Base-by-base conservation (phyloP, 1,140 invertebrate species). In the Camponotus floridanus region DNA sequence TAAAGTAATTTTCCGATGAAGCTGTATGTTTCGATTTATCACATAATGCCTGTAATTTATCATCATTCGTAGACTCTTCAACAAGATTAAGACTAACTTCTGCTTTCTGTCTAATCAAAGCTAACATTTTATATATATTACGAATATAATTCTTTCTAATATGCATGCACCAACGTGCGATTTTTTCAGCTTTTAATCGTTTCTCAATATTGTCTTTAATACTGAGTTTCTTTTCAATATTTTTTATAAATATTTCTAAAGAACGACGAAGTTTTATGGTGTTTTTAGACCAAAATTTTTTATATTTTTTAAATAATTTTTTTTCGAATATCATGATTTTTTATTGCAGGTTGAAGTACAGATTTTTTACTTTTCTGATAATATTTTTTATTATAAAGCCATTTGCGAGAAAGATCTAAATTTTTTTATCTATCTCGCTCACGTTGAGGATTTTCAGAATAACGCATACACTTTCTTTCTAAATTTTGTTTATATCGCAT, bases 381-480 rank as follows among this genome's bases (percentile, higher is more conserved):
- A 65, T 65, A 65, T 65, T 31, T 26, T 15, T 65, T 65, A 9
- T 65, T 65, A 39, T 65, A 65, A 33, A 33, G 8, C 33, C 64
- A 65, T 11, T 67, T 67, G 15, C 36, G 18, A 67, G 18, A 6
- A 21, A 7, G 8, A 42, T 42, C 5, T n/a, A 9, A 9, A 39
- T 65, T 0, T 13, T n/a, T 67, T n/a, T 42, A 8, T 67, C 36
- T 42, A 0, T 67, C 8, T 21, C 8, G 64, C 13, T 67, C 33
- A 2, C 0, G 36, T 2, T 67, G 36, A 9, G 18, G n/a, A 42
- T 67, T 21, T 67, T 4, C 21, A 3, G 2, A 21, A 31, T 70
- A 48, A 42, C 11, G 7, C 13, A 7, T 8, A 7, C 39, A 7
- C 8, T 42, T 42, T 42, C 4, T 42, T 42, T 7, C 39, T 7